These are phyloP conservation scores for Helicoverpa zea DNA, from an alignment of 1,140 invertebrate species.

Conservation along the genomic window DNA sequence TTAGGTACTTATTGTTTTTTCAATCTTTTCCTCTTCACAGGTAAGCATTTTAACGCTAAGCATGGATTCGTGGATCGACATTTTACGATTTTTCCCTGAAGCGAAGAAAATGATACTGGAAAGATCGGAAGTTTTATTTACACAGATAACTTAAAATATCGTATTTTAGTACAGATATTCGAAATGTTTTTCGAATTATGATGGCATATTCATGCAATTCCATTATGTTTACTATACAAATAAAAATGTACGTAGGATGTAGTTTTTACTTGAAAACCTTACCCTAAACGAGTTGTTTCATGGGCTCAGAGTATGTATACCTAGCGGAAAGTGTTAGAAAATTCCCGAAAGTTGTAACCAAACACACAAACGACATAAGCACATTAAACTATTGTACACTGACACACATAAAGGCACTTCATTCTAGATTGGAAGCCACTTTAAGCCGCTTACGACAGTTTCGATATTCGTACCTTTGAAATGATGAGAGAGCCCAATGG, in stretches of 20 bases:
- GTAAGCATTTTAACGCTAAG: slow-evolving; percentile 71
- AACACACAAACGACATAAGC: neutral
- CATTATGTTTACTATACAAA: too few relatives aligned
- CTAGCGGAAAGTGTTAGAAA: neutral
- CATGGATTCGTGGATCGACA: slow-evolving; percentile 74
- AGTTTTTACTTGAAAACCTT: neutral
- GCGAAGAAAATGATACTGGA: slow-evolving; percentile 68
- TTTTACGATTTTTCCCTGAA: slow-evolving; percentile 73
- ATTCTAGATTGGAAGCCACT: slow-evolving; percentile 55
- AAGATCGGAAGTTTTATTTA: slow-evolving; percentile 70
- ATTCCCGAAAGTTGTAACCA: slow-evolving; percentile 2
- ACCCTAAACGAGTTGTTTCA: too few relatives aligned
- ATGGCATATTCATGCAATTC: too few relatives aligned
- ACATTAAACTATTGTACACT: slow-evolving; percentile 23
- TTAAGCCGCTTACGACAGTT: slow-evolving; percentile 61
- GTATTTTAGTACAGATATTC: neutral
- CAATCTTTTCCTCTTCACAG: slow-evolving; percentile 55
- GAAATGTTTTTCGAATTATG: neutral
- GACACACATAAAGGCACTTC: slow-evolving; percentile 47
- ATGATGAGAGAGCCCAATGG: slow-evolving; percentile 41
- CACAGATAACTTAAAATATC: slow-evolving; percentile 55
- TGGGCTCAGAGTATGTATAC: too few relatives aligned
- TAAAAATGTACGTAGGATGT: too few relatives aligned
- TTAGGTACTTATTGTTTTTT: too few relatives aligned
- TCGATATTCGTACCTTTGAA: slow-evolving; percentile 47